Percentiles rank a stretch among this genome's conserved stretches.
These are phyloP conservation scores for Leptopilina myrica DNA, from an alignment of 2,888 invertebrate genomes.

Conservation along the genomic window DNA sequence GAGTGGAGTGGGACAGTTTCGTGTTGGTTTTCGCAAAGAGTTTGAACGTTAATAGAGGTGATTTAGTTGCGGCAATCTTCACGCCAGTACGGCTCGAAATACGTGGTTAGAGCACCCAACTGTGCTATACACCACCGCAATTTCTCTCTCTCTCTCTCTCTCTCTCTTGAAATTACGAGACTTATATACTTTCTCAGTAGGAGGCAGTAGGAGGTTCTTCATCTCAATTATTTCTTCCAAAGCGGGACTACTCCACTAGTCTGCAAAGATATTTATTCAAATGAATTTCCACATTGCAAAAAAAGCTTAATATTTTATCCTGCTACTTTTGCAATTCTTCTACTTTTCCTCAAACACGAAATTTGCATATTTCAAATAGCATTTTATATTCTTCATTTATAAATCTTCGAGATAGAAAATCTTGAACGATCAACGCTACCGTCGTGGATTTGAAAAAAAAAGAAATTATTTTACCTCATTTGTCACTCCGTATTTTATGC, in stretches of 20 bases:
- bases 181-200: conserved; percentile 8
- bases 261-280: conserved; percentile 32
- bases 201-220: conserved; percentile 16
- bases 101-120: conserved; percentile 30
- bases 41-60: conserved; percentile 46
- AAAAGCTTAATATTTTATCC: conserved; percentile 1
- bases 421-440: background rate
- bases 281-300: conserved; percentile 6
- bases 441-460: background rate
- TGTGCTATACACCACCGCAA: too few species aligned
- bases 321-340: background rate
- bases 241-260: background rate
- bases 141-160: too few species aligned
- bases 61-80: conserved; percentile 49
- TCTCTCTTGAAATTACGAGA: conserved; percentile 13
- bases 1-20: background rate
- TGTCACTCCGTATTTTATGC: too few species aligned
- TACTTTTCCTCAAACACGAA: background rate
- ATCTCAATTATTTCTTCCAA: conserved; percentile 36
- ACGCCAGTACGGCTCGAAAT: conserved; percentile 39
- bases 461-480: too few species aligned
- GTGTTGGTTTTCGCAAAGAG: conserved; percentile 27
- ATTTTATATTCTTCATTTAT: conserved; percentile 12
- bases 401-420: background rate
- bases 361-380: conserved; percentile 5